Evolutionary conservation across 2,113 vertebrate genomes (phyloP).

Genomic region (Heterotis niloticus): DNA sequence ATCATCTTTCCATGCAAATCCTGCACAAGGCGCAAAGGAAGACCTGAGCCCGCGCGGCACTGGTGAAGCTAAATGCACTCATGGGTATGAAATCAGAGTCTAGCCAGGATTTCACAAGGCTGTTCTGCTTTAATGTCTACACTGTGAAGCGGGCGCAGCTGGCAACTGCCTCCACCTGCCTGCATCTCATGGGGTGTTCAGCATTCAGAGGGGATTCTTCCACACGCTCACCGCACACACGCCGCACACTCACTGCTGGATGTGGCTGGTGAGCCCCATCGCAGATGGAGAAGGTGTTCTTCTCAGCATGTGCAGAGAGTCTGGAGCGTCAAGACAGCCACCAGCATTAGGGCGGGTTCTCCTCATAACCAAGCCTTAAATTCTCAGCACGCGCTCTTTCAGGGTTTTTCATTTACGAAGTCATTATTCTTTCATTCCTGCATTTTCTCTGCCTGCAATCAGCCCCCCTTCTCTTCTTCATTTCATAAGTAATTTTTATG

Average conservation of each 20-base stretch:
- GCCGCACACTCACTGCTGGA: neutral
- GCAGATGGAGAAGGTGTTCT: neutral
- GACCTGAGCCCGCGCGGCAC: neutral
- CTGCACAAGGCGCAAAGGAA: neutral
- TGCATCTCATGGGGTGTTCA: too few relatives aligned
- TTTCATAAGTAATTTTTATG: neutral
- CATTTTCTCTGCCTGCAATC: neutral
- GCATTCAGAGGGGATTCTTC: too few relatives aligned
- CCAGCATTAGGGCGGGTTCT: neutral
- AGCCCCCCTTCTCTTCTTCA: neutral
- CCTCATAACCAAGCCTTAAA: neutral
- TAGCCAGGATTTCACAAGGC: too few relatives aligned
- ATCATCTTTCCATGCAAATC: neutral
- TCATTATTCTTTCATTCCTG: neutral
- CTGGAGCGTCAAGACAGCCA: neutral
- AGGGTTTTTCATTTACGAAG: neutral
- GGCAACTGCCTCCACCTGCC: too few relatives aligned
- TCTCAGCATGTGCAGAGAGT: neutral
- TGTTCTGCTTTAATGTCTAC: too few relatives aligned
- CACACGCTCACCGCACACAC: neutral
- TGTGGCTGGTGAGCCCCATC: neutral
- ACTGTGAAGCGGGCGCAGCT: too few relatives aligned
- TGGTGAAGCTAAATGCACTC: neutral
- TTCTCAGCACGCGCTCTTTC: neutral
- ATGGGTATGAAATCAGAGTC: neutral